A percentile compares a stretch with the other conserved stretches of the same genome.
Conservation (phyloP, 2,113 vertebrate species). For the Siniperca chuatsi region DNA sequence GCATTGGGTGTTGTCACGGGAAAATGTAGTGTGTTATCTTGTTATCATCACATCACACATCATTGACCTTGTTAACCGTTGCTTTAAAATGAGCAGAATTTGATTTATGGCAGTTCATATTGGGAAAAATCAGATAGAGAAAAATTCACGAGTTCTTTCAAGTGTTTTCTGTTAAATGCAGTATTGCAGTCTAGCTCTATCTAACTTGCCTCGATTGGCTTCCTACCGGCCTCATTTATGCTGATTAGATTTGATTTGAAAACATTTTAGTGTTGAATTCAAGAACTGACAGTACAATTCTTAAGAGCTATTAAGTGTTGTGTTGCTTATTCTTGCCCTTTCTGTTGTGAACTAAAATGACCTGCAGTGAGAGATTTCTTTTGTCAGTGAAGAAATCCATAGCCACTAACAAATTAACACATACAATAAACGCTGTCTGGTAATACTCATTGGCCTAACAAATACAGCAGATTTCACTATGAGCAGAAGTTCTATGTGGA, state of each 20-base stretch:
- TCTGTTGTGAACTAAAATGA: not conserved
- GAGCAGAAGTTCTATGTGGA: not conserved
- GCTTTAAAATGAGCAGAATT: constrained; percentile 7
- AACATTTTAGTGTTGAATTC: constrained; percentile 8
- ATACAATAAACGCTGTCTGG: not conserved
- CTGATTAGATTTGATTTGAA: not conserved
- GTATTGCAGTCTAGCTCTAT: not conserved
- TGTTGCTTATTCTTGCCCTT: not conserved
- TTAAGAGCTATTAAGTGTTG: not conserved
- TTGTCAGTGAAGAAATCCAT: not conserved
- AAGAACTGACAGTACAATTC: not conserved
- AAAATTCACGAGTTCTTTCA: not conserved
- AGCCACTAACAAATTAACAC: not conserved
- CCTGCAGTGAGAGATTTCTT: not conserved
- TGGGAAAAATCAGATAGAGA: constrained; percentile 1
- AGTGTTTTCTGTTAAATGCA: not conserved
- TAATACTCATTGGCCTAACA: not conserved
- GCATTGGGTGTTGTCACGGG: constrained; percentile 36
- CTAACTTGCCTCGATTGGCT: not conserved
- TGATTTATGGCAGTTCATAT: constrained; percentile 5
- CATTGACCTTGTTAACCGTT: constrained; percentile 25
- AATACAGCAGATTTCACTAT: too few relatives aligned
- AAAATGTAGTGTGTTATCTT: constrained; percentile 36
- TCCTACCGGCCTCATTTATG: not conserved
- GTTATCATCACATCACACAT: constrained; percentile 46